Evolutionary conservation across 2,113 vertebrate species (phyloP).

Genomic region (Symphodus melops): DNA sequence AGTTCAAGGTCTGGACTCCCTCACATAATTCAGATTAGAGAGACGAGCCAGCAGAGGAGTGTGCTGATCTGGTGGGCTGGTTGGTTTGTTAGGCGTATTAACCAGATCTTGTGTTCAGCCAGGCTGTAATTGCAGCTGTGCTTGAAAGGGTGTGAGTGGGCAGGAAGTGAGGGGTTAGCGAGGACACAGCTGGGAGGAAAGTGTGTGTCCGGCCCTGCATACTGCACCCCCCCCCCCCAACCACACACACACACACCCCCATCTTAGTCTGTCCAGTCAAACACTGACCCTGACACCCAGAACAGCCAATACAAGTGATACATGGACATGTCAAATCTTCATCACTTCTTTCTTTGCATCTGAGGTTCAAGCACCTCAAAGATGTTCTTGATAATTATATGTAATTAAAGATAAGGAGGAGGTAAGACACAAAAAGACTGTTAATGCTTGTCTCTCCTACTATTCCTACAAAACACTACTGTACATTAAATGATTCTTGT

Average conservation of each 20-base stretch:
- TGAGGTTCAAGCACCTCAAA: too few relatives aligned
- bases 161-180: constrained; percentile 72
- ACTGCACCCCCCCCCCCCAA: neutral
- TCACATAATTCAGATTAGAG: constrained; percentile 23
- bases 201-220: constrained; percentile 26
- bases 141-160: constrained; percentile 54
- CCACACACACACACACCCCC: too few relatives aligned
- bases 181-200: constrained; percentile 71
- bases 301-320: constrained; percentile 45
- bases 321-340: constrained; percentile 6
- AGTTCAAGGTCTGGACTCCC: constrained; percentile 55
- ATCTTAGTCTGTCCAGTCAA: constrained; percentile 33
- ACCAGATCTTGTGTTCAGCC: constrained; percentile 40
- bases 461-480: neutral
- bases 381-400: too few relatives aligned
- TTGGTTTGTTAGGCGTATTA: constrained; percentile 52
- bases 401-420: too few relatives aligned
- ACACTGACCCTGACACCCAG: constrained; percentile 48
- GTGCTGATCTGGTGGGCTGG: constrained; percentile 12
- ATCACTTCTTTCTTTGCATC: constrained; percentile 1
- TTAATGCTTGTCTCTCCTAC: constrained; percentile 8
- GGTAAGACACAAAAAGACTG: neutral
- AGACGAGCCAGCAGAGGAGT: constrained; percentile 18
- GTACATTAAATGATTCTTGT: neutral
- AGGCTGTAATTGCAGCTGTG: constrained; percentile 61